phyloP scores from a whole-genome alignment of 2,888 invertebrate genomes.

The Patella pellucida region DNA sequence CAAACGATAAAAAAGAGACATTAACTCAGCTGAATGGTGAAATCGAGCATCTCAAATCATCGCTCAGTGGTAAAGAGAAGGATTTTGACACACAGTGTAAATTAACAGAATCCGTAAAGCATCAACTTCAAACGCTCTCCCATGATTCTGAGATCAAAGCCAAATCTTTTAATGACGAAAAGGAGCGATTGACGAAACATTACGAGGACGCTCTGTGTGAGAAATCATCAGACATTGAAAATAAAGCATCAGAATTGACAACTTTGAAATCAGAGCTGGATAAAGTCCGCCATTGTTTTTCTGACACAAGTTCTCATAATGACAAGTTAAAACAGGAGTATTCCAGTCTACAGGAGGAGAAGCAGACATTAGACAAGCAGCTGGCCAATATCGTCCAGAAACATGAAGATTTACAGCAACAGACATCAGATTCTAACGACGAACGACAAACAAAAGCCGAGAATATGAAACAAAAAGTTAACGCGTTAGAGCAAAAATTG shows the following conservation, averaged over 20 bases:
- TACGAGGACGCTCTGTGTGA: constrained; percentile 32
- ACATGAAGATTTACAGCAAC: constrained; percentile 13
- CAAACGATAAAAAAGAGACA: background rate
- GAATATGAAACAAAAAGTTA: constrained; percentile 29
- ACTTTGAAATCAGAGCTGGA: constrained; percentile 28
- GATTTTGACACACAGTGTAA: constrained; percentile 6
- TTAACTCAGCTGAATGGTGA: background rate
- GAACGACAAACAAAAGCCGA: constrained; percentile 16
- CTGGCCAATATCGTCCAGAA: constrained; percentile 26
- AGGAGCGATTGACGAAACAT: constrained; percentile 39
- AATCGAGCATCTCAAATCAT: constrained; percentile 16
- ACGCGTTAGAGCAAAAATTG: constrained; percentile 27
- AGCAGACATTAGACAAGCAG: constrained; percentile 20
- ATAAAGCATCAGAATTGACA: constrained; percentile 36
- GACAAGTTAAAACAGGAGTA: constrained; percentile 23
- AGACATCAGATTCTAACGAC: constrained; percentile 10
- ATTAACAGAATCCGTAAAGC: constrained; percentile 20
- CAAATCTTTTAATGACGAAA: constrained; percentile 16
- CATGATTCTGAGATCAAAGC: constrained; percentile 13
- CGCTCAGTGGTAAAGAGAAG: constrained; percentile 20
- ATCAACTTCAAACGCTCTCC: constrained; percentile 26
- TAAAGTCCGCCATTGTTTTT: constrained; percentile 33
- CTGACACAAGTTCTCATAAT: constrained; percentile 23
- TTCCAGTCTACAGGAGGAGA: constrained; percentile 25
- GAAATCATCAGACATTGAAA: constrained; percentile 39